A percentile compares a stretch with the other conserved stretches of the same genome.
These are phyloP conservation scores for Phlogophora meticulosa DNA, from an alignment of 2,888 invertebrate species.

Conservation along the genomic window DNA sequence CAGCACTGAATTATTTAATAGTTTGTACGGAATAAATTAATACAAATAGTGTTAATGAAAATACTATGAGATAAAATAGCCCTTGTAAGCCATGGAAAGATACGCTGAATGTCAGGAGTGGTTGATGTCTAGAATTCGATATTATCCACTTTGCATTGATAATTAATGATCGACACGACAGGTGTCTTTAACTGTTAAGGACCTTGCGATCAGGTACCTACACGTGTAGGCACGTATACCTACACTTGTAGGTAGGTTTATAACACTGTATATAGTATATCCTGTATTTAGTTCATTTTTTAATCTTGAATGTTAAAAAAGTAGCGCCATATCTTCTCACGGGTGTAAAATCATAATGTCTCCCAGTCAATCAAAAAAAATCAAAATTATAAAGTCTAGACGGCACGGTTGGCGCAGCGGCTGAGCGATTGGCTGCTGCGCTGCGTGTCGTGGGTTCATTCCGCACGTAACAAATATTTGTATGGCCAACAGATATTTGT, in stretches of 20 bases:
- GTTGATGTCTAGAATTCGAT: slow-evolving; percentile 33
- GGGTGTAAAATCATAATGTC: neutral
- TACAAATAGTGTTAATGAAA: slow-evolving; percentile 50
- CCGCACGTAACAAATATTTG: no score
- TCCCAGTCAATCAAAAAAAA: neutral
- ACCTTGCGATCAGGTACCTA: slow-evolving; percentile 29
- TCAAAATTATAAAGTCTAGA: no score
- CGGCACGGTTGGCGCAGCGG: no score
- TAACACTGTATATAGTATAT: neutral
- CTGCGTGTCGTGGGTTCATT: no score
- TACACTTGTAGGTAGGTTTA: slow-evolving; percentile 10
- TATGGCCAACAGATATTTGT: no score
- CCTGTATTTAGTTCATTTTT: neutral
- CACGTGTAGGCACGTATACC: neutral
- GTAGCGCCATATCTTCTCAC: neutral
- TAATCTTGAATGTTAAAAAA: neutral
- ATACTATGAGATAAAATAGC: slow-evolving; percentile 46
- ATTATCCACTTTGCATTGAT: slow-evolving; percentile 57
- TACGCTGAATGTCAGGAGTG: slow-evolving; percentile 13
- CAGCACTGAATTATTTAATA: slow-evolving; percentile 55
- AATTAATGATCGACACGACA: slow-evolving; percentile 52
- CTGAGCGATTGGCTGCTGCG: no score
- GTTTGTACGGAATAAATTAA: slow-evolving; percentile 49
- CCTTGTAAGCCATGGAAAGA: slow-evolving; percentile 48
- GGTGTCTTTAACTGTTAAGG: slow-evolving; percentile 28